Evolutionary conservation across 1,140 invertebrate genomes (phyloP), one percentile per base, ranked within the genome.

Genomic region (Lutraria rhynchaena): DNA sequence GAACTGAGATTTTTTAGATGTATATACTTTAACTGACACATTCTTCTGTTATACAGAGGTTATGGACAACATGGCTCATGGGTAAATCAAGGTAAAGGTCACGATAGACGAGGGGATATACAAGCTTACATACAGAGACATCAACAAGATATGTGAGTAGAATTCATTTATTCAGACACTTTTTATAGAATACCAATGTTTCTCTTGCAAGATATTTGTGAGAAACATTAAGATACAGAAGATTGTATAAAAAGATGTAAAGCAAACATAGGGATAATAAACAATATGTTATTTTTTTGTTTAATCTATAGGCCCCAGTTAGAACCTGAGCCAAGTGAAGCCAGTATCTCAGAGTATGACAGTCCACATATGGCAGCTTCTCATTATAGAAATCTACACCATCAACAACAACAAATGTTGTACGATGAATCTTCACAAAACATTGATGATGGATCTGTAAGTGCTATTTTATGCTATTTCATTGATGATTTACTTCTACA

Each of bases 371-470:
- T 75, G 24, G 41, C 49, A 1, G 41, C 46, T 15, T 27, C 51
- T 29, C 77, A 75, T 15, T 41, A 70, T 29, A 53, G 71, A 58
- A 70, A 82, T 19, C 74, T 85, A 19, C 70, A 84, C 19, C 80
- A 77, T 60, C 63, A 27, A 51, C 63, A 65, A 15, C 71, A 60
- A 31, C 81, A 76, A 37, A 73, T 75, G 35, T 71, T 75, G 67
- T 83, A 82, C 76, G 78, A 83, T 27, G 83, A 85, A 33, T 76
- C 60, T 13, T 81, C 84, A 27, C 86, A 83, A 19, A 76, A 81
- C 44, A 87, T 87, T 57, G 86, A 87, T 22, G 84, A 87, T 71
- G 53, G 69, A 15, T 87, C 86, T 13, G 86, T 87, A 81, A 83
- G 84, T 67, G 24, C 44, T 44, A 2, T 31, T 60, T 24, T 3